These are phyloP conservation scores for Notarius quadriscutis DNA, from an alignment of 2,113 vertebrate species.

Conservation along the genomic window DNA sequence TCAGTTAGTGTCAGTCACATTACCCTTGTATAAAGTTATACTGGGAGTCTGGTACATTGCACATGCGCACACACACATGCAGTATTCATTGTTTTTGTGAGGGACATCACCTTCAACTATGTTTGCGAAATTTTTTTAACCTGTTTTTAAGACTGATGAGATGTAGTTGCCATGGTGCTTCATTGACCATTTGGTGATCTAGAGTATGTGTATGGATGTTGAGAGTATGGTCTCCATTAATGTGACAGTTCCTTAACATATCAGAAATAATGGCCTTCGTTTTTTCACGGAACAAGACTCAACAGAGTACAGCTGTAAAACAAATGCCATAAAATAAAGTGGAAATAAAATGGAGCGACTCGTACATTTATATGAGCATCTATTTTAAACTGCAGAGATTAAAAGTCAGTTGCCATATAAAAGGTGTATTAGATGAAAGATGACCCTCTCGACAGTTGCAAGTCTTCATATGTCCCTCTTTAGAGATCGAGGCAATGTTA, in stretches of 20 bases:
- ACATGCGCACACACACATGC: background rate
- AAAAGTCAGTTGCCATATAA: background rate
- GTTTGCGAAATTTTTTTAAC: constrained; percentile 32
- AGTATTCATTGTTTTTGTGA: constrained; percentile 42
- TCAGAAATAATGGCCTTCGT: background rate
- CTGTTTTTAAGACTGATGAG: constrained; percentile 26
- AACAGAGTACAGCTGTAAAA: background rate
- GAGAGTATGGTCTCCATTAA: background rate
- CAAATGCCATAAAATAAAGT: background rate
- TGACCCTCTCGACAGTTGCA: background rate
- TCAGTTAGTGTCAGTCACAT: constrained; percentile 46
- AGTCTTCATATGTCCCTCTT: background rate
- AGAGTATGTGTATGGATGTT: constrained; percentile 6
- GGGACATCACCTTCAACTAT: background rate
- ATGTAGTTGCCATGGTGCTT: constrained; percentile 49
- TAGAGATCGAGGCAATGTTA: background rate
- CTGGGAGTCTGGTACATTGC: constrained; percentile 36
- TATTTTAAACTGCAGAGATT: background rate
- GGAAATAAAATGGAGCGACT: background rate
- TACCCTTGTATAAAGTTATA: constrained; percentile 53
- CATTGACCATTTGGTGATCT: constrained; percentile 23
- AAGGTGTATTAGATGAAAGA: background rate
- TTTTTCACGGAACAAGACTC: background rate
- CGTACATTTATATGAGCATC: background rate
- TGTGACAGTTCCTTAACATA: constrained; percentile 12